phyloP scores from a whole-genome alignment of 2,888 invertebrate species.

The Rotaria macrura region DNA sequence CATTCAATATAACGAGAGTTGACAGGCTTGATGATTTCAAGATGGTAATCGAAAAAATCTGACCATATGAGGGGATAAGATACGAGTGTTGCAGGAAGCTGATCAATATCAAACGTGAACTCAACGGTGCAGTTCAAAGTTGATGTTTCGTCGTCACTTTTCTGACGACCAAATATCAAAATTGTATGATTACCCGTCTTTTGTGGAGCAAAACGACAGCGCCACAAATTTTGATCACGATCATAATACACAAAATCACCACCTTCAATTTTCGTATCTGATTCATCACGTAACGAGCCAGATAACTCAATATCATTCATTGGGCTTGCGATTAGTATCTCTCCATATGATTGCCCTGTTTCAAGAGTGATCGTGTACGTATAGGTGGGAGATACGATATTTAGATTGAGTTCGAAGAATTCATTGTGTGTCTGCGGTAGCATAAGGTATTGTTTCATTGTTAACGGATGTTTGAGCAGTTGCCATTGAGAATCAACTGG shows the following conservation, averaged over 20 bases:
- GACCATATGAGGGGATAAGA: neutral
- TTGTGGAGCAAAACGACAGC: neutral
- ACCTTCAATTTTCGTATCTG: neutral
- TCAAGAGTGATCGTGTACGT: neutral
- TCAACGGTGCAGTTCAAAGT: neutral
- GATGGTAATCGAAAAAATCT: neutral
- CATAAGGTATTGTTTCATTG: neutral
- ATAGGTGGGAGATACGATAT: neutral
- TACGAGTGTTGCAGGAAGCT: neutral
- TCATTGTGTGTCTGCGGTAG: neutral
- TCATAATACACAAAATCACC: neutral
- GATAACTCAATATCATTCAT: neutral
- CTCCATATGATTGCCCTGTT: neutral
- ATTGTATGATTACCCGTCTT: neutral
- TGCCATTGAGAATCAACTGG: neutral
- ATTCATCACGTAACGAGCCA: neutral
- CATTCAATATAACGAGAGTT: neutral
- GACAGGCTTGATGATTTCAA: neutral
- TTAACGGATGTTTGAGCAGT: neutral
- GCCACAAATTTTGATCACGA: neutral
- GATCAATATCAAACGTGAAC: neutral
- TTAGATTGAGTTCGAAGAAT: neutral
- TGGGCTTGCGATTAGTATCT: neutral
- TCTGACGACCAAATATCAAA: neutral
- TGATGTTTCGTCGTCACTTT: no score